Percentiles rank a stretch among this genome's conserved stretches.
phyloP scores from a whole-genome alignment of 1,140 invertebrate species.

The Tetraneura akinire region DNA sequence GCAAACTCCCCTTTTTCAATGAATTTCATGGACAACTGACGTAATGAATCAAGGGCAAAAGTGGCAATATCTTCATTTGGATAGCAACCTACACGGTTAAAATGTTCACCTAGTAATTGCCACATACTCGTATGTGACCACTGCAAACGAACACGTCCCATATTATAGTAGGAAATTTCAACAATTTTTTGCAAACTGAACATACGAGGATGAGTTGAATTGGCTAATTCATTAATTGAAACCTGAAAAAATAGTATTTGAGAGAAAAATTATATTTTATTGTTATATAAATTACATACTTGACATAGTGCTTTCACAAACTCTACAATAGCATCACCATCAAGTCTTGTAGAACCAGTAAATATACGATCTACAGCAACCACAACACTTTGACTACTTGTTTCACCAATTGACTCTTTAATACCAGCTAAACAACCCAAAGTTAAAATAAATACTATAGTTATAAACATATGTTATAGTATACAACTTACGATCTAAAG shows the following conservation, averaged over 20 bases:
- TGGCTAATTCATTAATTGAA: slow-evolving; percentile 90
- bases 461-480: neutral
- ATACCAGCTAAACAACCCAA: slow-evolving; percentile 68
- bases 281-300: slow-evolving; percentile 57
- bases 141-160: slow-evolving; percentile 97
- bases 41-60: slow-evolving; percentile 95
- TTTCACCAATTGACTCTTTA: slow-evolving; percentile 96
- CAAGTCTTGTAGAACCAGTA: slow-evolving; percentile 91
- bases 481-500: slow-evolving; percentile 67
- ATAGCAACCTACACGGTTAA: slow-evolving; percentile 91
- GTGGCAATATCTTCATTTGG: slow-evolving; percentile 95
- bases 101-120: slow-evolving; percentile 89
- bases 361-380: slow-evolving; percentile 99
- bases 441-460: neutral
- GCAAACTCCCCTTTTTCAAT: slow-evolving; percentile 99
- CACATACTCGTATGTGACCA: slow-evolving; percentile 99
- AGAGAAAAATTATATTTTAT: neutral
- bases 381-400: slow-evolving; percentile 97
- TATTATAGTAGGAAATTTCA: slow-evolving; percentile 99
- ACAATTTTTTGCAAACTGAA: slow-evolving; percentile 99
- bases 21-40: slow-evolving; percentile 98
- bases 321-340: slow-evolving; percentile 97
- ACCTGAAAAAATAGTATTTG: slow-evolving; percentile 62
- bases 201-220: slow-evolving; percentile 84
- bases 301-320: slow-evolving; percentile 97